These are phyloP conservation scores for Maniola hyperantus DNA, from an alignment of 2,888 invertebrate genomes.

Conservation along the genomic window DNA sequence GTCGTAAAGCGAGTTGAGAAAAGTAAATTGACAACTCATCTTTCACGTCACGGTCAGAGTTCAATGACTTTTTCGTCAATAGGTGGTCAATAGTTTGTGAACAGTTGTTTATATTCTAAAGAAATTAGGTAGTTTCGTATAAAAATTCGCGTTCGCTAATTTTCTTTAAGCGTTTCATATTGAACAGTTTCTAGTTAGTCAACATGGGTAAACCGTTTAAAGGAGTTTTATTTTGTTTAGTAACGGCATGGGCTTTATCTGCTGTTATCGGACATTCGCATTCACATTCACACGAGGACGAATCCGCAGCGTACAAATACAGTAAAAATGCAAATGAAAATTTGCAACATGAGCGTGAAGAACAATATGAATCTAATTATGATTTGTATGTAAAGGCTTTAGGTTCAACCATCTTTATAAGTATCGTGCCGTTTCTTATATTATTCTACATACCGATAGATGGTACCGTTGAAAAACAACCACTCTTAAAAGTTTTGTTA, in stretches of 20 bases:
- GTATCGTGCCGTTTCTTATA: slow-evolving; percentile 96
- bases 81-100: too few relatives aligned
- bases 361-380: slow-evolving; percentile 56
- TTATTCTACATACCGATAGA: slow-evolving; percentile 96
- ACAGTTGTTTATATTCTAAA: background rate
- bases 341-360: slow-evolving; percentile 72
- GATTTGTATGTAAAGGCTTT: slow-evolving; percentile 91
- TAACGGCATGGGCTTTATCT: slow-evolving; percentile 38
- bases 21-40: too few relatives aligned
- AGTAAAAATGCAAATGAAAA: slow-evolving; percentile 85
- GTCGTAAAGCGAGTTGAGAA: too few relatives aligned
- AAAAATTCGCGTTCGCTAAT: background rate
- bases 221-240: slow-evolving; percentile 36
- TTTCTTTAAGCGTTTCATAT: background rate
- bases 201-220: slow-evolving; percentile 39
- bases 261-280: slow-evolving; percentile 64
- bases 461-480: slow-evolving; percentile 91
- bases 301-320: slow-evolving; percentile 91
- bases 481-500: slow-evolving; percentile 93
- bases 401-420: slow-evolving; percentile 95
- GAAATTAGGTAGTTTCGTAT: background rate
- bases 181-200: background rate
- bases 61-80: too few relatives aligned
- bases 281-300: slow-evolving; percentile 79
- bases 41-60: too few relatives aligned